Base-by-base conservation (phyloP, 2,113 vertebrate genomes). In the Nothoprocta pentlandii region DNA sequence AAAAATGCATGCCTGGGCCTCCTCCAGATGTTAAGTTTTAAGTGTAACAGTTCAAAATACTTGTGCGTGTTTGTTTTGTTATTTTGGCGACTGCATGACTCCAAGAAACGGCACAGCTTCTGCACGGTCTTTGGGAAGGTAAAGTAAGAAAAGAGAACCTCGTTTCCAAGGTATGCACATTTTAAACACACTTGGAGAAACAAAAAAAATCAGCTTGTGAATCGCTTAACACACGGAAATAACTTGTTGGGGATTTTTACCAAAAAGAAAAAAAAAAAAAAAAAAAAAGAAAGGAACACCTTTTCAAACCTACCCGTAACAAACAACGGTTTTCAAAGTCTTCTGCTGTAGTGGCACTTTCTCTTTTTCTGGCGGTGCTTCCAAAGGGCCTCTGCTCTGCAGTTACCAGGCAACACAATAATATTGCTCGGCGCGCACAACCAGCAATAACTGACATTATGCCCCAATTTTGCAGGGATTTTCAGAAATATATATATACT, bases 331-430 rank as follows among this genome's bases (percentile, higher is more conserved):
- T 96, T 96, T 80, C 46, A 94, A 95, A 75, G 82, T 80, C 83
- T 53, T 80, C 80, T 85, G 58, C 89, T 95, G 90, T 87, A 53
- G 80, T 46, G 70, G 62, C 88, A 88, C 93, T 93, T 96, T 97
- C 97, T 94, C 94, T 94, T 95, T 95, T 89, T 91, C 89, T 94
- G 80, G 93, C 80, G 74, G 82, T 49, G 85, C 84, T 83, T 75
- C 77, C 73, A 61, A 92, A 34, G 83, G 90, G 94, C 94, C 90
- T 77, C 95, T 94, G 79, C 98, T 97, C 69, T 12, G 79, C 51
- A 71, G 97, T 98, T 98, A 95, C 98, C 93, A 97, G 80, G 98
- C 97, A 97, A 98, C 97, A 78, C 44, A 88, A 97, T 91, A 94
- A 95, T 97, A 94, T 81, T 87, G 92, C 91, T 94, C 90, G 77